A percentile compares a stretch with the other conserved stretches of the same genome.
phyloP scores from a whole-genome alignment of 2,888 invertebrate genomes.

The Drosophila meridiana region DNA sequence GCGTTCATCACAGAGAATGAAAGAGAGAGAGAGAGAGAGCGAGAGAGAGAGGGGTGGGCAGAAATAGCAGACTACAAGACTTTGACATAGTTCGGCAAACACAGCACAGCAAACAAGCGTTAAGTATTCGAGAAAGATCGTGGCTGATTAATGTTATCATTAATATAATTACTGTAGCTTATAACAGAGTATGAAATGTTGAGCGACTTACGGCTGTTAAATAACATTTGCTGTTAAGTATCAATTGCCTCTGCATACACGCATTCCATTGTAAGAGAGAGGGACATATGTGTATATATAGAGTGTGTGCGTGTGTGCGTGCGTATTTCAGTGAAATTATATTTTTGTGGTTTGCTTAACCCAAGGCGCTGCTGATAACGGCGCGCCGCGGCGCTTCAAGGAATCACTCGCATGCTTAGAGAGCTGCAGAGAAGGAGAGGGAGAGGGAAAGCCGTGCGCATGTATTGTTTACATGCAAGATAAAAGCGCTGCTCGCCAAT shows the following conservation, averaged over 20 bases:
- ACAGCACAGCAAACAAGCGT: conserved; percentile 4
- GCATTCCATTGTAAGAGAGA: neutral
- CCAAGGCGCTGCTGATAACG: conserved; percentile 46
- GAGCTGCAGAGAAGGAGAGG: neutral
- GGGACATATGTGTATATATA: neutral
- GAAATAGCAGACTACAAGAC: conserved; percentile 2
- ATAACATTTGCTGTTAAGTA: conserved; percentile 2
- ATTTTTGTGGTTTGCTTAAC: conserved; percentile 33
- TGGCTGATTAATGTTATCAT: conserved; percentile 8
- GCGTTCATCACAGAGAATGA: conserved; percentile 27
- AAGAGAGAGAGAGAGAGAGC: neutral
- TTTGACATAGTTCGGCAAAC: conserved; percentile 40
- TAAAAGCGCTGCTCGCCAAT: conserved; percentile 57
- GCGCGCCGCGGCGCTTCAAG: conserved; percentile 39
- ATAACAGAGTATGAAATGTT: conserved; percentile 1
- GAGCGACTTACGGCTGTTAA: conserved; percentile 13
- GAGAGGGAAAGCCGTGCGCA: neutral
- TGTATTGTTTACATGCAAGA: conserved; percentile 47
- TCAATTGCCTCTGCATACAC: neutral
- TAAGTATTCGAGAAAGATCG: conserved; percentile 20
- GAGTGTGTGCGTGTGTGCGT: neutral
- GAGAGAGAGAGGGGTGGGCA: neutral
- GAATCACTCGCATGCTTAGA: conserved; percentile 13
- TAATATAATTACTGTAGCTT: neutral
- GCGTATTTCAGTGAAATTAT: neutral